Base-by-base conservation (phyloP, 1,140 invertebrate genomes). In the Rhopalosiphum padi region DNA sequence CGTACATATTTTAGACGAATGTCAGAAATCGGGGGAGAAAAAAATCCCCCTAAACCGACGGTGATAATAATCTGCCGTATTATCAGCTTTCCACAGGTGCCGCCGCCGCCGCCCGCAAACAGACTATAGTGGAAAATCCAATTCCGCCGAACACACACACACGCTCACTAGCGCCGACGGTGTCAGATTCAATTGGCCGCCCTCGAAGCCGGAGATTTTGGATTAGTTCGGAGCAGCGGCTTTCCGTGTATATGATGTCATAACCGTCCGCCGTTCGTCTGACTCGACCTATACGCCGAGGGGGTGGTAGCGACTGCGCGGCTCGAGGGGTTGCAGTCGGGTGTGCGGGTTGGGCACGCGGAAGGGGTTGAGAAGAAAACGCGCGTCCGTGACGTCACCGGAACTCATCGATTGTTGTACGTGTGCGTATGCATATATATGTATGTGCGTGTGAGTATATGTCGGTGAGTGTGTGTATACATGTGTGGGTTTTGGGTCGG, bases 71-170 rank as follows among this genome's bases (percentile, higher is more conserved):
- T 41, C 88, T 30, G n/a, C 18, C n/a, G 4, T 43, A 90, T 30
- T 41, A 11, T 60, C n/a, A 22, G 21, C 55, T 93, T 93, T 53
- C 82, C 82, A 86, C 91, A 93, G 82, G 91, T 93, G 91, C 91
- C 48, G 51, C 91, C 77, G 91, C 46, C 77, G 43, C 43, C 41
- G 23, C 43, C 7, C 48, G 21, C n/a, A 18, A 51, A 53, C 22
- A 89, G 8, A 53, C 87, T 53, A 77, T 77, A 77, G 30, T 18
- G n/a, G n/a, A 53, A 53, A 89, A 89, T 89, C 48, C 46, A 6
- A 87, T 46, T 30, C 46, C 6, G 18, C 25, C 37, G 3, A 25
- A 35, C 18, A 35, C 77, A 22, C n/a, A 82, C 77, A 83, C 77
- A 60, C 68, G 77, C 77, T 82, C 83, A 86, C 83, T 87, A 48